Evolutionary conservation across 2,113 vertebrate species (phyloP).

Genomic region (Rhea americana): DNA sequence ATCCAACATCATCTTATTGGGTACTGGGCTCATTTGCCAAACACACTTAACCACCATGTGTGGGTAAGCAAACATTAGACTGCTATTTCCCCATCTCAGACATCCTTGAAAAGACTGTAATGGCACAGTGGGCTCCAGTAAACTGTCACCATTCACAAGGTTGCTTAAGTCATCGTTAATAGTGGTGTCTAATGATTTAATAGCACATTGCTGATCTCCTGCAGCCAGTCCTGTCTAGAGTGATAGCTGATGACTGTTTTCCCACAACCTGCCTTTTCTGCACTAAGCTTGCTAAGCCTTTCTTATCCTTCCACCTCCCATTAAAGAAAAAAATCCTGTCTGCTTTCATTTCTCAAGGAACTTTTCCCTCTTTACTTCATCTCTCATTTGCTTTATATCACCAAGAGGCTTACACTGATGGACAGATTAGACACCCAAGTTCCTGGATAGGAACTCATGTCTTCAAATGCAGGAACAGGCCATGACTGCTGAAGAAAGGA

Average conservation of each 20-base stretch:
- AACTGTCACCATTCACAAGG: not conserved
- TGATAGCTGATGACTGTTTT: not conserved
- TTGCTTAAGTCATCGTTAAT: not conserved
- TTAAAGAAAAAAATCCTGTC: not conserved
- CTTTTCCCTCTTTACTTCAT: not conserved
- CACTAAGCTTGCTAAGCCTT: not conserved
- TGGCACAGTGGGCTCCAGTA: not conserved
- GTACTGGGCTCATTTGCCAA: conserved; percentile 5
- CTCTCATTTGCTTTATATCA: not conserved
- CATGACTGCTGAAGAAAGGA: not conserved
- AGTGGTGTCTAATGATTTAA: not conserved
- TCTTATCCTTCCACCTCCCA: not conserved
- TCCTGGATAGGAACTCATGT: not conserved
- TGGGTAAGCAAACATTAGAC: not conserved
- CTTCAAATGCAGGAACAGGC: not conserved
- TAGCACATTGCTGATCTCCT: not conserved
- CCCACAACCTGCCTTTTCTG: not conserved
- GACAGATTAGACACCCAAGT: not conserved
- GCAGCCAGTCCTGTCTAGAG: not conserved
- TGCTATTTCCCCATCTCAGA: conserved; percentile 21
- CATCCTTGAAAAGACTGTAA: not conserved
- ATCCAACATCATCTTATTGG: not conserved
- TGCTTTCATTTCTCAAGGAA: not conserved
- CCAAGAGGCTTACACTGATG: not conserved
- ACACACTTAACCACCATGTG: not conserved